Base-by-base conservation (phyloP, 2,113 vertebrate genomes). In the Hyaena hyaena region DNA sequence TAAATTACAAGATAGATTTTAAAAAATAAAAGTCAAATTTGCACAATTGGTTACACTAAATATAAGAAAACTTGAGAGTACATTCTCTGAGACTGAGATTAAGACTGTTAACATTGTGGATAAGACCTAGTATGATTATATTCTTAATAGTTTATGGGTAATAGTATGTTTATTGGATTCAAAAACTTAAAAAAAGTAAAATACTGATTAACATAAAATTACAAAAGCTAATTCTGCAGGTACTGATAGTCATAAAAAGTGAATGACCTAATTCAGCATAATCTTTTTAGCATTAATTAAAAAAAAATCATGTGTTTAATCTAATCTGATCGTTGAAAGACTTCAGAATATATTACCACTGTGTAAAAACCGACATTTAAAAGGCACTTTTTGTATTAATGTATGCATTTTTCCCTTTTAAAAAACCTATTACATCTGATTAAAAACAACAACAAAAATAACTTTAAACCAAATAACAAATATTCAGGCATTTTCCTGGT, bases 1-100 rank as follows among this genome's bases (percentile, higher is more conserved):
- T 55, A 95, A 93, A 88, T 10, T 97, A 91, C 95, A 95, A 96
- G 69, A 69, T 15, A 39, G 26, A 71, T 96, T 81, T 31, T 31
- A 73, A 93, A 90, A 96, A 93, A 73, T 7, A 76, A 82, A 90
- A 17, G 10, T 61, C 65, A 91, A 97, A 80, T 58, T 50, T 14
- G 8, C n/a, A 90, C 10, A 88, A 68, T 4, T 93, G 14, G 50
- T 82, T 83, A 55, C 4, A 65, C 10, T 12, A 93, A 89, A 91
- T 77, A n/a, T 23, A 79, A 95, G 39, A 89, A 77, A 94, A 90
- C 26, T 39, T 96, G 74, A 93, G 23, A 95, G 53, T 48, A 63
- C 2, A 50, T 73, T 74, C 43, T 53, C 73, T 87, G 33, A 91
- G 31, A 65, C 74, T 91, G 33, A 63, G 35, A 90, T 76, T 87